phyloP scores from a whole-genome alignment of 2,113 vertebrate species.

The Motacilla alba region DNA sequence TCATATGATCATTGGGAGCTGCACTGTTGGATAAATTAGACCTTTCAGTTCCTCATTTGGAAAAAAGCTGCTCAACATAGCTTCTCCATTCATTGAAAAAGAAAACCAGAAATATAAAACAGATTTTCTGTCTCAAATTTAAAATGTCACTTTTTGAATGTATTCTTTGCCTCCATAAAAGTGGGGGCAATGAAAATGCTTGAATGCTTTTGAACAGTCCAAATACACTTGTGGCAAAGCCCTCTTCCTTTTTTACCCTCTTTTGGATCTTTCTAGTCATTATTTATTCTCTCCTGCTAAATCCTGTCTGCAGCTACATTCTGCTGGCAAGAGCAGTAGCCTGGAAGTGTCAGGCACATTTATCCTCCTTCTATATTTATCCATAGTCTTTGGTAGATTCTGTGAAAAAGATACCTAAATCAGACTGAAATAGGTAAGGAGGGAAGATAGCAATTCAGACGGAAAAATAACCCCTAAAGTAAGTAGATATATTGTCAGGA shows the following conservation, averaged over 20 bases:
- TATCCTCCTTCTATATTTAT: slow-evolving; percentile 35
- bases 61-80: not conserved
- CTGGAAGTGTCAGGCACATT: slow-evolving; percentile 22
- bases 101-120: not conserved
- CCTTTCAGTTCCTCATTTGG: not conserved
- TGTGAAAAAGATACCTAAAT: not conserved
- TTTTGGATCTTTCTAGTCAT: not conserved
- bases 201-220: not conserved
- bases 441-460: not conserved
- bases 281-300: slow-evolving; percentile 19
- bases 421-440: not conserved
- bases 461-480: not conserved
- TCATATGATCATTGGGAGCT: not conserved
- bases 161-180: not conserved
- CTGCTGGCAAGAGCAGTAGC: not conserved
- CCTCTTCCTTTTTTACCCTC: not conserved
- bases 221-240: not conserved
- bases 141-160: not conserved
- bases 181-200: not conserved
- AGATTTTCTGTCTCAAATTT: not conserved
- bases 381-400: not conserved
- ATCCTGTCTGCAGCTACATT: slow-evolving; percentile 11
- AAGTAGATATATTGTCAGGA: not conserved
- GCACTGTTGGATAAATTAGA: not conserved
- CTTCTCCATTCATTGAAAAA: not conserved